Conservation (phyloP, 2,113 vertebrate species). For the Catharus bicknelli region DNA sequence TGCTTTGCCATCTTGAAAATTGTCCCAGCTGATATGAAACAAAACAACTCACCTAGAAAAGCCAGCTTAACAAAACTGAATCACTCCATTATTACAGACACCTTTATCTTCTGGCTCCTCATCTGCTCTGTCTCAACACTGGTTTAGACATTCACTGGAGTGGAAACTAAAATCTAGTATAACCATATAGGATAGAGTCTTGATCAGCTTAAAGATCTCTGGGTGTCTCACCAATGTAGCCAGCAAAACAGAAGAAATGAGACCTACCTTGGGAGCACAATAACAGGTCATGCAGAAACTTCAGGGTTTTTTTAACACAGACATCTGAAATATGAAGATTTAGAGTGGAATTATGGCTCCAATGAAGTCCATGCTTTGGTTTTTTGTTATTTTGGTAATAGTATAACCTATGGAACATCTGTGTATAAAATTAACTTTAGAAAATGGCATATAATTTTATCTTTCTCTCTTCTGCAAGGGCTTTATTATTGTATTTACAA, state of each 20-base stretch:
- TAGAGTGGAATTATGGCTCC: neutral
- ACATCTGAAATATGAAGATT: neutral
- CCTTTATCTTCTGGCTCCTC: neutral
- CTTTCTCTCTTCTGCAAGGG: neutral
- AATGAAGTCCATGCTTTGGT: neutral
- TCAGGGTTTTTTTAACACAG: neutral
- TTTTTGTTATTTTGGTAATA: neutral
- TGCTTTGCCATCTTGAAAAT: neutral
- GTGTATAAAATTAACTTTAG: neutral
- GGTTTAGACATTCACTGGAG: neutral
- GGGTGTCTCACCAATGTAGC: neutral
- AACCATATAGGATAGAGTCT: neutral
- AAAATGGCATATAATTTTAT: neutral
- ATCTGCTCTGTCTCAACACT: neutral
- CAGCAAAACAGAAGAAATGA: neutral
- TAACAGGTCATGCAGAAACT: neutral
- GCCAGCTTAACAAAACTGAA: neutral
- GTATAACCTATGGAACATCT: neutral
- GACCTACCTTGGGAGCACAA: neutral
- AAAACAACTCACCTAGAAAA: neutral
- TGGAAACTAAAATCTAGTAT: neutral
- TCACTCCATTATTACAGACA: neutral
- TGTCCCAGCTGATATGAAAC: neutral
- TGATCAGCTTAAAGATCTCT: neutral
- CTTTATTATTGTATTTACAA: neutral